A percentile compares a stretch with the other conserved stretches of the same genome.
Evolutionary conservation across 1,140 invertebrate genomes (phyloP).

Genomic region (Phymorhynchus buccinoides): DNA sequence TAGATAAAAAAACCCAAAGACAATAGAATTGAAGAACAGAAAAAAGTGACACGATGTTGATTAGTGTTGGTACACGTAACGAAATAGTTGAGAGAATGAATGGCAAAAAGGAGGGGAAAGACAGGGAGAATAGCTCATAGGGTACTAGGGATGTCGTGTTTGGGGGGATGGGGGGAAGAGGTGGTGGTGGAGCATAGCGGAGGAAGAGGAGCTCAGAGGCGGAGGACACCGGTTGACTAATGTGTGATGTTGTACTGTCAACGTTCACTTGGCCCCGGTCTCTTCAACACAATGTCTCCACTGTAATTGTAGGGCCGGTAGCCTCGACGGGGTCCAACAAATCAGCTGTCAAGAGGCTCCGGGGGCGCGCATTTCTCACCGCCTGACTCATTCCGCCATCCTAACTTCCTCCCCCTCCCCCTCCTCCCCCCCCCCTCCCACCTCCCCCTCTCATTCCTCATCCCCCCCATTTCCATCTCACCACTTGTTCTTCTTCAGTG

Average conservation of each 20-base stretch:
- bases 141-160: too few species aligned
- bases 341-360: slow-evolving; percentile 7
- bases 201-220: background rate
- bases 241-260: slow-evolving; percentile 27
- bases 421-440: too few species aligned
- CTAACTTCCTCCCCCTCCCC: too few species aligned
- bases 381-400: background rate
- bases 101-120: background rate
- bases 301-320: slow-evolving; percentile 8
- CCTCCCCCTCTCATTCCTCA: too few species aligned
- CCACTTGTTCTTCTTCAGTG: too few species aligned
- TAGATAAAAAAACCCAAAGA: too few species aligned
- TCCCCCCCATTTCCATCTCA: too few species aligned
- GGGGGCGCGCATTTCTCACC: background rate
- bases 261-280: slow-evolving; percentile 3
- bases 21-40: too few species aligned
- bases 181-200: background rate
- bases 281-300: background rate
- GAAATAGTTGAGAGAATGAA: background rate
- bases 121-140: background rate
- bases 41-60: too few species aligned
- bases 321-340: background rate
- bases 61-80: too few species aligned
- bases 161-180: background rate
- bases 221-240: slow-evolving; percentile 1